Evolutionary conservation across 2,888 invertebrate species (phyloP).

Genomic region (Nephrocerus scutellatus): DNA sequence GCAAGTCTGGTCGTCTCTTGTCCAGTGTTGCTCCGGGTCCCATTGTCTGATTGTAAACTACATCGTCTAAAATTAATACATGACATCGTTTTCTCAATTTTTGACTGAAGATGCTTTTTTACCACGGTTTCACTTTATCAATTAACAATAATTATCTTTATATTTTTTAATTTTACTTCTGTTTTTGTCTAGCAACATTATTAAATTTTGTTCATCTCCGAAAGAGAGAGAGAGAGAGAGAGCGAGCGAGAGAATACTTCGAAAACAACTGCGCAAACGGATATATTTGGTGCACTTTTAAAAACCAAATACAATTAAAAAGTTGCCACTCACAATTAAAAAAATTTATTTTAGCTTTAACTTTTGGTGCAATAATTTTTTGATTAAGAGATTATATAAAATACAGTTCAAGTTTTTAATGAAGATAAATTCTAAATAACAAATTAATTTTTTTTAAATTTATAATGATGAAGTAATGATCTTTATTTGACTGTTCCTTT

Average conservation of each 20-base stretch:
- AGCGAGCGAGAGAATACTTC: too few relatives aligned
- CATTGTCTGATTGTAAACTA: constrained; percentile 82
- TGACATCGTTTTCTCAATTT: constrained; percentile 45
- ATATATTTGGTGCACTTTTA: too few relatives aligned
- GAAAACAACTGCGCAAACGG: too few relatives aligned
- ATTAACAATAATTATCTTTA: constrained; percentile 16
- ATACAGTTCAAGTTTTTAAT: too few relatives aligned
- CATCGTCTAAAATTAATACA: constrained; percentile 66
- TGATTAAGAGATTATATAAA: too few relatives aligned
- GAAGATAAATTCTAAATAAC: constrained; percentile 1
- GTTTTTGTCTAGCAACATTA: constrained; percentile 4
- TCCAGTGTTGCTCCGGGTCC: constrained; percentile 68
- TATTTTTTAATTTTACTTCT: constrained; percentile 5
- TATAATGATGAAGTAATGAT: constrained; percentile 11
- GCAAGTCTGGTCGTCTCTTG: constrained; percentile 72
- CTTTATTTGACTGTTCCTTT: constrained; percentile 20
- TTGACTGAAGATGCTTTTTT: constrained; percentile 49
- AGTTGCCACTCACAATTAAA: too few relatives aligned
- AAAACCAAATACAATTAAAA: too few relatives aligned
- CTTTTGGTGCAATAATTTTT: too few relatives aligned
- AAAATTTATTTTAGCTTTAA: too few relatives aligned
- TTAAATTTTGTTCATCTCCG: too few relatives aligned
- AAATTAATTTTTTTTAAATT: constrained; percentile 7
- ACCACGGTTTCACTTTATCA: constrained; percentile 25
- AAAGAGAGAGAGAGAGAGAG: too few relatives aligned